Evolutionary conservation across 2,888 invertebrate genomes (phyloP), one percentile per base, ranked within the genome.

Genomic region (Amphiduros pacificus): DNA sequence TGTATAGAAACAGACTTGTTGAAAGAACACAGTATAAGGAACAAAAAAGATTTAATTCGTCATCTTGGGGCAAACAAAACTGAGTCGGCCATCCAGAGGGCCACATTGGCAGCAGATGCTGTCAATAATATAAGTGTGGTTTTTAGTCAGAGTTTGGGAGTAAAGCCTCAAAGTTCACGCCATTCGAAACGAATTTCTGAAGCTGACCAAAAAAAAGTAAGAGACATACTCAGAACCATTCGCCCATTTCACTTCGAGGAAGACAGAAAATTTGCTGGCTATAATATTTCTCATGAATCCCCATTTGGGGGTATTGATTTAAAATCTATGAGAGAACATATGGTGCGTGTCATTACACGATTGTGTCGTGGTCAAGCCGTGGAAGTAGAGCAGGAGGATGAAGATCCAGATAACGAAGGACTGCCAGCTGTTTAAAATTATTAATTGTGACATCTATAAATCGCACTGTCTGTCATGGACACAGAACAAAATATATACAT

Each of bases 11-110:
- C 54, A 2, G 54, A 54, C 40, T 40, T 54, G 24, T n/a, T 17
- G 14, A 32, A 54, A 36, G 54, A 54, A 36, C 40, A 36, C 36
- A 24, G 36, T 20, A 24, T 54, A 4, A 2, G 40, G 24, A 54
- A 54, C 24, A 11, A 24, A 9, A 54, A 54, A 36, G 54, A 36
- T 20, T 24, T 54, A 1, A 27, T 54, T 14, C 36, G 32, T 22
- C 27, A 27, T 1, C 36, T 54, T 24, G 54, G 36, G 14, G 54
- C 54, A 20, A 54, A 54, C 36, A 54, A 54, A 22, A 32, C 36
- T 4, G 32, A 36, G 24, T 2, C 4, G 4, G 54, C 54, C 40
- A 54, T 54, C 2, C 20, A 9, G 2, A 20, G 20, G 14, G 36
- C 26, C 22, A 54, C 54, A 2, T 9, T 9, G n/a, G 54, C 54